These are phyloP conservation scores for Carassius carassius DNA, from an alignment of 2,113 vertebrate genomes.

Conservation along the genomic window DNA sequence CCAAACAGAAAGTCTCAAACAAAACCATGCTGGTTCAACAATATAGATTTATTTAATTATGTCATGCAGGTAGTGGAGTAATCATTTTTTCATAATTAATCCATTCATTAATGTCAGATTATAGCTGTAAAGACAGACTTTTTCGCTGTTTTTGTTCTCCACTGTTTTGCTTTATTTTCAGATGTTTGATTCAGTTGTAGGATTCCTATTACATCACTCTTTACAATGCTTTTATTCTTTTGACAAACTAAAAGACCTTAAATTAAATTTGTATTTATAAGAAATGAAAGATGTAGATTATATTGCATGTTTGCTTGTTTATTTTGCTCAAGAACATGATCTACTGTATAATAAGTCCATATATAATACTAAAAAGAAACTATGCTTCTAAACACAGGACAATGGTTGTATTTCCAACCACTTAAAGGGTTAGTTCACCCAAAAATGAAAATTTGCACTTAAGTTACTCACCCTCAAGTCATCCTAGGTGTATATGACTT, in stretches of 20 bases:
- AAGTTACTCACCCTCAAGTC: no score
- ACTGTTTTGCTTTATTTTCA: background rate
- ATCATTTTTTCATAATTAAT: background rate
- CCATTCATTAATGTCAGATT: background rate
- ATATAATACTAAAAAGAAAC: background rate
- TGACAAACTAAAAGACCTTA: background rate
- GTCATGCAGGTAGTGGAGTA: background rate
- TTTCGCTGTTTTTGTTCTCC: background rate
- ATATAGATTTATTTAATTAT: background rate
- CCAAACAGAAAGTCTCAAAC: background rate
- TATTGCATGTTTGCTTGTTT: background rate
- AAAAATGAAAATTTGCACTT: no score
- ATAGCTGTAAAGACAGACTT: background rate
- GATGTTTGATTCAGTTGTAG: background rate
- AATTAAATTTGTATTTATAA: no score
- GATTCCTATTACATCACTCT: background rate
- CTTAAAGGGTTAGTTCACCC: no score
- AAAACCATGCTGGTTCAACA: background rate
- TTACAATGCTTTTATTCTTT: background rate
- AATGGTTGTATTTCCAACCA: background rate
- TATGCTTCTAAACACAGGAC: background rate
- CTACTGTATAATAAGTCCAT: background rate
- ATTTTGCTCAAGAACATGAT: background rate
- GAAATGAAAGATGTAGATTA: background rate
- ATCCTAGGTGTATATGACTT: no score